Evolutionary conservation across 2,888 invertebrate species (phyloP).

Genomic region (Loripinus fragilis): DNA sequence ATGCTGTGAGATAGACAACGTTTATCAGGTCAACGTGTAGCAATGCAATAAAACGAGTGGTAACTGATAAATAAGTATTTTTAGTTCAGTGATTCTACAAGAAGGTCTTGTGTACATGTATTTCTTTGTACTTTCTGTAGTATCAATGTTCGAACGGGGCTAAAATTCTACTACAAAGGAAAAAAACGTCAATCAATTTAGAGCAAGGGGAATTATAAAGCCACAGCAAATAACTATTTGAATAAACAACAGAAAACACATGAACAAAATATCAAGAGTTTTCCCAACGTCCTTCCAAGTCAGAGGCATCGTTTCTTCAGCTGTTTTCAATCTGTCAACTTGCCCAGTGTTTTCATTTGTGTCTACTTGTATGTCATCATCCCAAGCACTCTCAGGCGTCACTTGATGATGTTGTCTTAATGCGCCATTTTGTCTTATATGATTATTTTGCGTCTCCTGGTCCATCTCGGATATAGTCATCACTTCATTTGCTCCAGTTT

Average conservation of each 20-base stretch:
- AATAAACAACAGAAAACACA: not conserved
- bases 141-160: no score
- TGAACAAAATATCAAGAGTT: not conserved
- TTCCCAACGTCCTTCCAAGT: not conserved
- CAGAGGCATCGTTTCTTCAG: not conserved
- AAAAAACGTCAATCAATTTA: not conserved
- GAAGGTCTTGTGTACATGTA: no score
- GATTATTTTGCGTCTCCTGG: not conserved
- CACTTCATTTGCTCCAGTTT: not conserved
- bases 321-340: not conserved
- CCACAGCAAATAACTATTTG: not conserved
- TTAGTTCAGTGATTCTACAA: no score
- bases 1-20: no score
- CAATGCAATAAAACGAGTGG: no score
- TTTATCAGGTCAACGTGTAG: no score
- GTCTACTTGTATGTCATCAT: not conserved
- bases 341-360: not conserved
- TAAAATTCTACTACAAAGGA: no score
- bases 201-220: not conserved
- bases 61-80: no score
- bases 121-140: no score
- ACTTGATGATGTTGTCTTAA: not conserved
- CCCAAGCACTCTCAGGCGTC: conserved; percentile 1
- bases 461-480: not conserved
- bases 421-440: not conserved